These are phyloP conservation scores for Campoplex capitator DNA, from an alignment of 2,888 invertebrate species.

Conservation along the genomic window DNA sequence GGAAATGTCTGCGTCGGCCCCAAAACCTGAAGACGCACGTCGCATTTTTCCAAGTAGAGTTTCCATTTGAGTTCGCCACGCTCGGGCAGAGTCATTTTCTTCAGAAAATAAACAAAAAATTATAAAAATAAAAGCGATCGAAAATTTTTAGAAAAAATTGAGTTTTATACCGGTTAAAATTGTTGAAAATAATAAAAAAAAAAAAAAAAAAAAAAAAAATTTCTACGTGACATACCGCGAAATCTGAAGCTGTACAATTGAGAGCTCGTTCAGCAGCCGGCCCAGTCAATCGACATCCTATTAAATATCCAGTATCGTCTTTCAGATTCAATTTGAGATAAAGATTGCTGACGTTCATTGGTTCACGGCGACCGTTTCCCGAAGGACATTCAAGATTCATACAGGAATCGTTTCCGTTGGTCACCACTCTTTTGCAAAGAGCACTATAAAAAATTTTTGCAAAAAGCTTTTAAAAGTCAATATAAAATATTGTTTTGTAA, in stretches of 20 bases:
- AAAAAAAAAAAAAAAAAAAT: neutral
- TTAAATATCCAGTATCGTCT: slow-evolving; percentile 82
- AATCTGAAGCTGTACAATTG: slow-evolving; percentile 75
- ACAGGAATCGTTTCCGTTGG: slow-evolving; percentile 79
- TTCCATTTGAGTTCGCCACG: slow-evolving; percentile 78
- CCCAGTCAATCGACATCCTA: slow-evolving; percentile 81
- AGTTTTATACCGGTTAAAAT: no score
- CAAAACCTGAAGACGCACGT: slow-evolving; percentile 80
- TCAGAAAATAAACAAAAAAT: slow-evolving; percentile 46
- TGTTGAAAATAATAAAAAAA: neutral
- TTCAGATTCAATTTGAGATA: slow-evolving; percentile 81
- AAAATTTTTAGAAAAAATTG: neutral
- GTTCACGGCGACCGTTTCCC: slow-evolving; percentile 79
- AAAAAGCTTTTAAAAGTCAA: neutral
- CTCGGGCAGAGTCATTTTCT: slow-evolving; percentile 77
- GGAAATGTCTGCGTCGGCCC: slow-evolving; percentile 78
- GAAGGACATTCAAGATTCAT: slow-evolving; percentile 82
- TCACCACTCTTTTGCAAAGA: slow-evolving; percentile 78
- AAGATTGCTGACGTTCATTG: slow-evolving; percentile 76
- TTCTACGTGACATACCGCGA: slow-evolving; percentile 73
- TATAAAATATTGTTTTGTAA: neutral
- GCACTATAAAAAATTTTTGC: slow-evolving; percentile 73
- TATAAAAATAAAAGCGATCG: neutral
- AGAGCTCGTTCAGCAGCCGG: slow-evolving; percentile 78
- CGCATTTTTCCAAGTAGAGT: slow-evolving; percentile 75